Conservation (phyloP, 2,797 vertebrate species). For the Enteromius treurensis region DNA sequence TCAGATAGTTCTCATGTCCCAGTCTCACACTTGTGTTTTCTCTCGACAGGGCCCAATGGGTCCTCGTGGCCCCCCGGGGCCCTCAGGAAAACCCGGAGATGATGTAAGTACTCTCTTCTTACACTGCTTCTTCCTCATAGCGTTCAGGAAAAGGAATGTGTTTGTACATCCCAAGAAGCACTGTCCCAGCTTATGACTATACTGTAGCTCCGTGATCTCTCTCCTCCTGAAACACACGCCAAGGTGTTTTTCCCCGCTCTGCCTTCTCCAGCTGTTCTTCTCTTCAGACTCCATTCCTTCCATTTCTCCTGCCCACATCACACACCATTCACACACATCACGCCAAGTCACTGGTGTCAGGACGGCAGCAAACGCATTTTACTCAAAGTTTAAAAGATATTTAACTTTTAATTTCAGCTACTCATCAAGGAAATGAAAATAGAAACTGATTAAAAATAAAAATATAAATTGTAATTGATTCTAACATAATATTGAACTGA, state of each 20-base stretch:
- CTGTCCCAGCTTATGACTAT: neutral
- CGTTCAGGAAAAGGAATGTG: neutral
- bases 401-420: neutral
- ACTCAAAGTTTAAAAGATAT: neutral
- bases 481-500: neutral
- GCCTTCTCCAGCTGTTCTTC: neutral
- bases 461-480: neutral
- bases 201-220: neutral
- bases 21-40: neutral
- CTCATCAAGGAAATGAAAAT: neutral
- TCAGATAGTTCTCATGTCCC: neutral
- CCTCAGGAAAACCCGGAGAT: constrained; percentile 90
- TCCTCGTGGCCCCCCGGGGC: constrained; percentile 89
- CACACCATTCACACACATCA: neutral
- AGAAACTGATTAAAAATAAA: neutral
- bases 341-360: neutral
- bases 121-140: neutral
- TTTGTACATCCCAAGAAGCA: neutral
- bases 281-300: constrained; percentile 20
- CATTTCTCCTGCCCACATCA: constrained; percentile 24
- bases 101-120: constrained; percentile 81
- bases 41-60: constrained; percentile 71
- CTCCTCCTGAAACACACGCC: neutral
- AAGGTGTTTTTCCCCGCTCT: neutral
- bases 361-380: neutral